Evolutionary conservation across 2,888 invertebrate genomes (phyloP).

Genomic region (Bhutanitis thaidina): DNA sequence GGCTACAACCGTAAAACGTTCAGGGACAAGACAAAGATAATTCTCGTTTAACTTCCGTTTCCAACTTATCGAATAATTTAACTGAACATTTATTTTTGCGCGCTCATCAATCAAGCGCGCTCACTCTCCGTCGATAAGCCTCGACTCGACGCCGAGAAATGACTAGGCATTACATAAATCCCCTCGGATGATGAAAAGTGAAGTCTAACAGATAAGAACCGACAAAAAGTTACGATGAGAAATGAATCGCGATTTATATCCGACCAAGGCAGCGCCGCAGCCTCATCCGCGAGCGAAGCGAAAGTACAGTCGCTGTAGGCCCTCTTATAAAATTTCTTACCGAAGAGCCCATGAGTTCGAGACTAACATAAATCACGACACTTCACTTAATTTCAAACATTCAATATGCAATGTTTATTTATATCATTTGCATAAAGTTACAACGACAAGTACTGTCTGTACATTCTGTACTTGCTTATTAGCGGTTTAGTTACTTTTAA

Average conservation of each 20-base stretch:
- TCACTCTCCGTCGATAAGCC: slow-evolving; percentile 76
- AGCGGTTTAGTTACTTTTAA: background rate
- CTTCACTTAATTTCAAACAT: slow-evolving; percentile 15
- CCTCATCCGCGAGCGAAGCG: slow-evolving; percentile 31
- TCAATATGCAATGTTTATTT: slow-evolving; percentile 8
- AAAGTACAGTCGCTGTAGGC: slow-evolving; percentile 28
- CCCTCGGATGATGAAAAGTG: slow-evolving; percentile 81
- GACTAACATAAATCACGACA: slow-evolving; percentile 32
- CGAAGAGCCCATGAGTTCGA: slow-evolving; percentile 18
- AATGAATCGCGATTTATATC: slow-evolving; percentile 81
- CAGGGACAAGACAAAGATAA: slow-evolving; percentile 79
- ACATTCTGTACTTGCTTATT: background rate
- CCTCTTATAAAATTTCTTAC: slow-evolving; percentile 17
- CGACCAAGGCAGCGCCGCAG: slow-evolving; percentile 56
- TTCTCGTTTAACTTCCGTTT: slow-evolving; percentile 81
- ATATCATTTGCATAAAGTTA: slow-evolving; percentile 3
- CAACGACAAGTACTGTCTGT: background rate
- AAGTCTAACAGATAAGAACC: slow-evolving; percentile 82
- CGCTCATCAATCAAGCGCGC: slow-evolving; percentile 80
- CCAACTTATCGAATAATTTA: slow-evolving; percentile 82
- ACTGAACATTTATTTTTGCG: slow-evolving; percentile 81
- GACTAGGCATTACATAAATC: slow-evolving; percentile 82
- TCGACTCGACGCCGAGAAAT: slow-evolving; percentile 80
- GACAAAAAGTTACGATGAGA: slow-evolving; percentile 82
- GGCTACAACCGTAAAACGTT: slow-evolving; percentile 75